Evolutionary conservation across 2,888 invertebrate species (phyloP), one percentile per base, ranked within the genome.

Genomic region (Acanthopleura granulata): DNA sequence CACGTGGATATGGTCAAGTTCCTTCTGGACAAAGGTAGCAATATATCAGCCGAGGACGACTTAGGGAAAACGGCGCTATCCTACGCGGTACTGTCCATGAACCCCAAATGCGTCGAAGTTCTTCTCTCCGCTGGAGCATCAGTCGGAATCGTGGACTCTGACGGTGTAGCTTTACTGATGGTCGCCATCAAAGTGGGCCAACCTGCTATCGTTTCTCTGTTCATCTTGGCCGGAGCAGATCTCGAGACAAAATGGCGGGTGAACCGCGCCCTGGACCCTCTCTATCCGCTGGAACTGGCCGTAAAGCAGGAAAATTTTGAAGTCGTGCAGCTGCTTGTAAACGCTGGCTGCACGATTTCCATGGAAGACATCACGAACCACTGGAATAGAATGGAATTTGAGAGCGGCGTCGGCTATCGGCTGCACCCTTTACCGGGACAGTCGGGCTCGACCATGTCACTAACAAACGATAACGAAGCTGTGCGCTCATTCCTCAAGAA

Each of bases 21-120:
- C 9, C 62, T 77, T 16, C 72, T 77, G 66, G 72, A 72, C 18
- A 25, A 30, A 16, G 75, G 75, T 1, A 75, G 75, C 18, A 15
- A 49, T 16, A 62, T 72, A n/a, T 57, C 73, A 27, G 27, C 71
- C 4, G 62, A 27, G 11, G 77, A 77, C 61, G 74, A 70, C 51
- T 72, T 74, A 12, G 75, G 77, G 15, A 75, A 77, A 72, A 75
- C 75, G 0, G 66, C 75, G 1, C 16, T 77, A 12, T 73, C 71
- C 30, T 29, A 75, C 16, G 77, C 77, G 1, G 77, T 75, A 25
- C 22, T 66, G 66, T 66, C 62, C 1, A 22, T 71, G 30, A 75
- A 77, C 30, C 72, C 75, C 49, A 77, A 75, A 51, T 75, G 77
- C 75, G 62, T 27, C 4, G n/a, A 29, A 16, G 49, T 49, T 9